phyloP scores from a whole-genome alignment of 1,140 invertebrate genomes.

The Lucilia sericata region DNA sequence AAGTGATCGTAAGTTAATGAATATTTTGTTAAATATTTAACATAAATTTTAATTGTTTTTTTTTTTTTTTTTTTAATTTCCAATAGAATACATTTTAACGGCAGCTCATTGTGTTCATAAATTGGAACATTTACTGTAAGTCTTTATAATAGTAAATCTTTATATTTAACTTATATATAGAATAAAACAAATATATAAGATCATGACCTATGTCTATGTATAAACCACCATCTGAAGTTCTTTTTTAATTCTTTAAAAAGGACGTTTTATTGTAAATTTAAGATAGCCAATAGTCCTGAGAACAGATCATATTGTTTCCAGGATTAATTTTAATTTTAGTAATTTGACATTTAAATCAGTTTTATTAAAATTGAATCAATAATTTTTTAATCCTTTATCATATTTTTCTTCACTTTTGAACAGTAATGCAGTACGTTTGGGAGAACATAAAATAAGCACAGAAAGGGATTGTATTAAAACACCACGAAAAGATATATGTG shows the following conservation, averaged over 20 bases:
- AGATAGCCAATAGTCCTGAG: no score
- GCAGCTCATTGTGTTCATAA: slow-evolving; percentile 71
- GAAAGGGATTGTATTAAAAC: slow-evolving; percentile 70
- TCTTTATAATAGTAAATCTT: background rate
- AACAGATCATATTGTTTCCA: no score
- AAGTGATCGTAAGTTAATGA: slow-evolving; percentile 55
- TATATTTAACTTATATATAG: no score
- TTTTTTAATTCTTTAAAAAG: no score
- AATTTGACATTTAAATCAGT: no score
- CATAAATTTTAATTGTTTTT: background rate
- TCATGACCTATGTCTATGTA: no score
- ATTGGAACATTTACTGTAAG: background rate
- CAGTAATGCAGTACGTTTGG: slow-evolving; percentile 71
- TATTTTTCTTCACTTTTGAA: no score
- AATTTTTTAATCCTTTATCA: no score
- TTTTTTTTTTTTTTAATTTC: background rate
- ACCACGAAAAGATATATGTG: slow-evolving; percentile 57
- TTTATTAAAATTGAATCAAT: slow-evolving; percentile 37
- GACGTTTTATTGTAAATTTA: no score
- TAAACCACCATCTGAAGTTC: no score
- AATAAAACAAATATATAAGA: no score
- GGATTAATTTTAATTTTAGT: no score
- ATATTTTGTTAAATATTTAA: background rate
- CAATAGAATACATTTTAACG: slow-evolving; percentile 70
- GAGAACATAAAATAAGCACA: slow-evolving; percentile 73